Evolutionary conservation across 2,888 invertebrate genomes (phyloP).

Genomic region (Drosophila lutescens): DNA sequence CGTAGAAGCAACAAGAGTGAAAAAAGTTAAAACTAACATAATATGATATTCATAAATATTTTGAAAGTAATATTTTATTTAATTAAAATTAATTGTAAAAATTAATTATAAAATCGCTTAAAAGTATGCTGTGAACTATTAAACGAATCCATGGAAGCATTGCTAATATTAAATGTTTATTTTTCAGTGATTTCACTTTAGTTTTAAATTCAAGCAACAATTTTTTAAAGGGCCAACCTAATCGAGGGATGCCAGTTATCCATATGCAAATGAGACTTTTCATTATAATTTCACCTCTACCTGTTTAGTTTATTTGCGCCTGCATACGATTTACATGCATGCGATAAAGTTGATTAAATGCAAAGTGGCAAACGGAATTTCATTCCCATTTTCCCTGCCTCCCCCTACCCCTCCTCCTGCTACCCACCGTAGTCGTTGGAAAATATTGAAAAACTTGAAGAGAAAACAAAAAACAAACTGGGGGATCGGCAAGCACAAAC

Average conservation of each 20-base stretch:
- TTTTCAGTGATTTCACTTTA: no score
- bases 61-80: no score
- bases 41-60: no score
- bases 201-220: not conserved
- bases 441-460: constrained; percentile 64
- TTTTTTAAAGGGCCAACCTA: not conserved
- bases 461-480: constrained; percentile 40
- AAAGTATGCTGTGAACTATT: no score
- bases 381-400: constrained; percentile 2
- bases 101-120: no score
- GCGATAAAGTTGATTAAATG: constrained; percentile 63
- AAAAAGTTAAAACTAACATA: no score
- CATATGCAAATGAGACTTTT: constrained; percentile 49
- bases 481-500: constrained; percentile 14
- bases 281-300: constrained; percentile 28
- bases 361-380: constrained; percentile 42
- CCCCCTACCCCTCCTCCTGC: no score
- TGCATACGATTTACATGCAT: constrained; percentile 60
- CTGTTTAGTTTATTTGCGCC: constrained; percentile 42
- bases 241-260: constrained; percentile 3
- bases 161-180: no score
- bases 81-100: no score
- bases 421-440: constrained; percentile 1
- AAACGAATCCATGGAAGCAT: no score
- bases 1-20: no score